These are phyloP conservation scores for Vannuccia rotundouncinata DNA, from an alignment of 2,888 invertebrate species.

Conservation along the genomic window DNA sequence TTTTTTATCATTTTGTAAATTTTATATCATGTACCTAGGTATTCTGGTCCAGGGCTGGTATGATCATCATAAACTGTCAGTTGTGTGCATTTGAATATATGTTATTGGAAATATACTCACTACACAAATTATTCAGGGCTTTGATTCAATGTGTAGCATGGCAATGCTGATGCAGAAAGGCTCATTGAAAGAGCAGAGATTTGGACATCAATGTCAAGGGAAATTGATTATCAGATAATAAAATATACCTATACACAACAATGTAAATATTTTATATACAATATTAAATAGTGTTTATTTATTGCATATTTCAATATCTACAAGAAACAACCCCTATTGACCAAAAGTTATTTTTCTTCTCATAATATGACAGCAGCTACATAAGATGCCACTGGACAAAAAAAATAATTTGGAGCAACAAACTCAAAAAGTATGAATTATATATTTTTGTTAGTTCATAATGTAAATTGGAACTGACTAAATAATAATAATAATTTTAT, in stretches of 20 bases:
- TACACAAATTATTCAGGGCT: background rate
- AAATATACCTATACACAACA: background rate
- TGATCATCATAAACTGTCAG: background rate
- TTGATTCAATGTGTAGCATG: background rate
- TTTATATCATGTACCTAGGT: background rate
- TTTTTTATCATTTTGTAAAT: background rate
- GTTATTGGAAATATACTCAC: no score
- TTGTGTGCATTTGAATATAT: background rate
- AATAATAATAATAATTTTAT: no score
- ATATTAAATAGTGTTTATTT: background rate
- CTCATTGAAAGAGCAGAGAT: background rate
- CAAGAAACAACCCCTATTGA: background rate
- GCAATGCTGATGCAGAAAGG: background rate
- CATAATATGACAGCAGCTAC: no score
- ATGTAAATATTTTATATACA: background rate
- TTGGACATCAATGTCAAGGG: background rate
- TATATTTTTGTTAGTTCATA: no score
- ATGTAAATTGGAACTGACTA: no score
- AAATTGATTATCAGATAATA: background rate
- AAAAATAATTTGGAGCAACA: no score
- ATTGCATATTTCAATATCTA: background rate
- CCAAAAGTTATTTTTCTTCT: no score
- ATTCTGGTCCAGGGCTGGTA: background rate
- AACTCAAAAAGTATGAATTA: no score
- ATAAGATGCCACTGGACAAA: no score